Conservation (phyloP, 1,140 invertebrate genomes). For the Gryon sp. region DNA sequence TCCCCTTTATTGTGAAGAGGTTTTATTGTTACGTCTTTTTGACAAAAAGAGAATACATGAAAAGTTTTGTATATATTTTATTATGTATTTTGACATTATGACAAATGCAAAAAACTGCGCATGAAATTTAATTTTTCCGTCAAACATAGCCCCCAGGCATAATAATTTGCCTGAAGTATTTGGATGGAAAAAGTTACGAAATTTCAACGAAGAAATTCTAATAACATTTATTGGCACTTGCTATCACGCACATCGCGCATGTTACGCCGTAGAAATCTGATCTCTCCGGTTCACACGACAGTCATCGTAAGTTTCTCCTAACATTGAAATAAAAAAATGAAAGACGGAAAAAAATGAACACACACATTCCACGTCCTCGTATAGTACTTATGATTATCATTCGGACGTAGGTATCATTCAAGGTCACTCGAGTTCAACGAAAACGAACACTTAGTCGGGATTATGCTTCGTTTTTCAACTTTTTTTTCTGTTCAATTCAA, state of each 20-base stretch:
- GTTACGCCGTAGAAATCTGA: constrained; percentile 67
- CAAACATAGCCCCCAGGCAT: too few relatives aligned
- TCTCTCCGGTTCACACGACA: constrained; percentile 65
- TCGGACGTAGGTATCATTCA: constrained; percentile 57
- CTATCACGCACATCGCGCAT: constrained; percentile 49
- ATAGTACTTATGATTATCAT: too few relatives aligned
- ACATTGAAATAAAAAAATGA: too few relatives aligned
- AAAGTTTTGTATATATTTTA: not conserved
- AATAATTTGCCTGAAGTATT: too few relatives aligned
- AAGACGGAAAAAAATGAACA: too few relatives aligned
- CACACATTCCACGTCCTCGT: constrained; percentile 43
- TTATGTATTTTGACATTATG: too few relatives aligned
- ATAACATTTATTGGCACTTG: constrained; percentile 27
- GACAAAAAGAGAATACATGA: too few relatives aligned
- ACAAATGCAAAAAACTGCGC: too few relatives aligned
- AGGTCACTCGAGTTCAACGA: constrained; percentile 64
- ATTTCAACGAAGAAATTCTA: constrained; percentile 24
- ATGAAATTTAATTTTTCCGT: too few relatives aligned
- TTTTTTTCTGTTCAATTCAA: constrained; percentile 13
- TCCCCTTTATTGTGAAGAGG: too few relatives aligned
- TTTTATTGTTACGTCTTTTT: too few relatives aligned
- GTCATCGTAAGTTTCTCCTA: constrained; percentile 62
- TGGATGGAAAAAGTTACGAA: too few relatives aligned
- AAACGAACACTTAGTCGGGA: constrained; percentile 43
- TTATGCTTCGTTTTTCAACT: constrained; percentile 27